Conservation (phyloP, 2,797 vertebrate species). For the Hyperoplus immaculatus region DNA sequence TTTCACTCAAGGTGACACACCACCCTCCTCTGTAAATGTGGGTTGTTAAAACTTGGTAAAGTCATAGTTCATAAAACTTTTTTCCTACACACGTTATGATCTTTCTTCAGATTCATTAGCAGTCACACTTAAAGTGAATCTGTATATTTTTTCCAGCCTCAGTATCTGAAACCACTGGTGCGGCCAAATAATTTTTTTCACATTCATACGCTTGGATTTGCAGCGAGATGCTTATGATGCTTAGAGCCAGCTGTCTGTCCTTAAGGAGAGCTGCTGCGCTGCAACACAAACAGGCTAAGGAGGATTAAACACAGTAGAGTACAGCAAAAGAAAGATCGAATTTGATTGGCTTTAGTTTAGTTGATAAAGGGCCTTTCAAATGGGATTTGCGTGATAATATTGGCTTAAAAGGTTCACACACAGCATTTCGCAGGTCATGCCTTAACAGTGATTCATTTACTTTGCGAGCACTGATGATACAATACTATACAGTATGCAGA, state of each 20-base stretch:
- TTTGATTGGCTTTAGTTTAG: slow-evolving; percentile 4
- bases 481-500: neutral
- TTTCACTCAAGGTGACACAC: neutral
- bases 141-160: neutral
- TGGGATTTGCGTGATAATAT: neutral
- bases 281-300: neutral
- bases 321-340: slow-evolving; percentile 4
- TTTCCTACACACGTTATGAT: neutral
- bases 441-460: neutral
- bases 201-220: slow-evolving; percentile 7
- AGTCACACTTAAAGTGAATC: neutral
- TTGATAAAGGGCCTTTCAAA: slow-evolving; percentile 2
- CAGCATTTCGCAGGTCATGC: neutral
- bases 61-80: slow-evolving; percentile 11
- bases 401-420: neutral
- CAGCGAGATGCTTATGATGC: slow-evolving; percentile 8
- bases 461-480: neutral
- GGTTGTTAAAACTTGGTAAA: slow-evolving; percentile 1
- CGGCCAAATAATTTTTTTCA: neutral
- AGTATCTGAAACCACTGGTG: neutral
- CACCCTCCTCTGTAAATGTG: slow-evolving; percentile 2
- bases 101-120: neutral
- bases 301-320: slow-evolving; percentile 5
- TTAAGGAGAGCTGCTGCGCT: neutral
- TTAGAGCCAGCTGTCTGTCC: neutral